Percentiles rank a stretch among this genome's conserved stretches.
phyloP scores from a whole-genome alignment of 2,797 vertebrate species.

The Rhinoraja longicauda region DNA sequence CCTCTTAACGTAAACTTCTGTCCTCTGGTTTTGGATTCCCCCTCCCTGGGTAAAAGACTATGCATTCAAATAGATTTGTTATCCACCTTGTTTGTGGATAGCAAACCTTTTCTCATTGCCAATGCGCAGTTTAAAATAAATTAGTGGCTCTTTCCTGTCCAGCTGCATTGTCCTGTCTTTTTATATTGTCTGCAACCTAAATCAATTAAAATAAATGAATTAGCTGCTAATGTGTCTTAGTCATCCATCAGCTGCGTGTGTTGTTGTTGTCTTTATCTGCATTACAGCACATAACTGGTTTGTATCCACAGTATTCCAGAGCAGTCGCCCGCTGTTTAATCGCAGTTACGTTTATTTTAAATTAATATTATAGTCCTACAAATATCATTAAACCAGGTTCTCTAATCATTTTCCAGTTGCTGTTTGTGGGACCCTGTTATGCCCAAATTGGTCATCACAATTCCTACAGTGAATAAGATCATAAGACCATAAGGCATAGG shows the following conservation, averaged over 20 bases:
- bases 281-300: neutral
- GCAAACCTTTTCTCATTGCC: neutral
- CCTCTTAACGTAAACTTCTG: too few species aligned
- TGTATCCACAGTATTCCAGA: neutral
- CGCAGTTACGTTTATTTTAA: neutral
- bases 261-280: neutral
- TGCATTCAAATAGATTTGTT: too few species aligned
- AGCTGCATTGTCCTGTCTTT: neutral
- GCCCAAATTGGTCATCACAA: neutral
- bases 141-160: neutral
- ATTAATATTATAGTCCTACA: neutral
- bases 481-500: neutral
- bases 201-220: neutral
- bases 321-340: neutral
- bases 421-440: neutral
- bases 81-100: neutral
- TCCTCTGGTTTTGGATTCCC: too few species aligned
- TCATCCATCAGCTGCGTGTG: neutral
- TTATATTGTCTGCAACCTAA: neutral
- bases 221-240: neutral
- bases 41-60: too few species aligned
- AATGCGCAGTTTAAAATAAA: neutral
- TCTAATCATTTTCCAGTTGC: neutral
- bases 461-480: neutral
- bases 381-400: neutral